Conservation (phyloP, 2,113 vertebrate species). For the Oncorhynchus gorbuscha region DNA sequence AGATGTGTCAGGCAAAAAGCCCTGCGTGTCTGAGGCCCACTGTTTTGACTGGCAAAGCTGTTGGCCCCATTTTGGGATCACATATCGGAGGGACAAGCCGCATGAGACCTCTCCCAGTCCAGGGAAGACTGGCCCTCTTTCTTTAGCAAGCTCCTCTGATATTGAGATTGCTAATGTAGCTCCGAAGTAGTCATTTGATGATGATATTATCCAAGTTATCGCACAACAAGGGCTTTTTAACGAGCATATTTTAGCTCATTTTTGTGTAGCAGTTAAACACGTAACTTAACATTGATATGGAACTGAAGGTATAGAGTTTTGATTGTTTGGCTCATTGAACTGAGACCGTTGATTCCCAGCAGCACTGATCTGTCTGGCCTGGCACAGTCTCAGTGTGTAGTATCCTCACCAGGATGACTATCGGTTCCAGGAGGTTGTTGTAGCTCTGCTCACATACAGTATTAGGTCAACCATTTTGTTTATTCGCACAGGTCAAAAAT, state of each 20-base stretch:
- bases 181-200: background rate
- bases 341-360: background rate
- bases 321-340: background rate
- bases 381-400: background rate
- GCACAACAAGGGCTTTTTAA: no score
- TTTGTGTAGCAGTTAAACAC: no score
- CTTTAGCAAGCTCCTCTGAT: constrained; percentile 41
- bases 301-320: no score
- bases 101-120: constrained; percentile 33
- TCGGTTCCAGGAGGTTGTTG: background rate
- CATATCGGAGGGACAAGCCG: constrained; percentile 50
- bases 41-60: constrained; percentile 54
- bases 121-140: constrained; percentile 22
- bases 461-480: background rate
- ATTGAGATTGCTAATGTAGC: constrained; percentile 16
- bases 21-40: constrained; percentile 47
- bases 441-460: background rate
- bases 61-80: constrained; percentile 41
- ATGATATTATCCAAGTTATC: background rate
- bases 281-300: no score
- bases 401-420: constrained; percentile 3
- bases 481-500: background rate
- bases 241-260: no score
- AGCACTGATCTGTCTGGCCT: background rate
- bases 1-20: constrained; percentile 69